Conservation (phyloP, 2,797 vertebrate species). For the Clarias pachynema region DNA sequence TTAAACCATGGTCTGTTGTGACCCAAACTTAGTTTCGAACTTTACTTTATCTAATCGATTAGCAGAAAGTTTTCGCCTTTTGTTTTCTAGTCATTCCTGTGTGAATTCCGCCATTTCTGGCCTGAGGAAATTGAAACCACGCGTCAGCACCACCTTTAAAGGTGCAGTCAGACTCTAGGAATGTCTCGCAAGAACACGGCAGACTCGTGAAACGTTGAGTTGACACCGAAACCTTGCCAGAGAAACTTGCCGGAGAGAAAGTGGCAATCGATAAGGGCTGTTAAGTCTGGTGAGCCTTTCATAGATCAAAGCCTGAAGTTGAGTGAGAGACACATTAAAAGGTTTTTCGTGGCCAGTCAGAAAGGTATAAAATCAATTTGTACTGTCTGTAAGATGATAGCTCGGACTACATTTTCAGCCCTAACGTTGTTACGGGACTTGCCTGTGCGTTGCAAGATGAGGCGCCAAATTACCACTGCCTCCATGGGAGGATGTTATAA, state of each 20-base stretch:
- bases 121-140: constrained; percentile 62
- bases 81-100: not conserved
- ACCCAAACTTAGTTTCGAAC: constrained; percentile 13
- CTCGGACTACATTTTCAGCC: constrained; percentile 65
- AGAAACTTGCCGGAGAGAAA: constrained; percentile 53
- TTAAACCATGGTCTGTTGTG: not conserved
- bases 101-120: constrained; percentile 52
- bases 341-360: constrained; percentile 67
- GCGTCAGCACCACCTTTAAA: constrained; percentile 52
- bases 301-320: constrained; percentile 67
- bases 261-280: constrained; percentile 69
- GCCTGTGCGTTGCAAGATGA: constrained; percentile 54
- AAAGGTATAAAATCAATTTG: constrained; percentile 74
- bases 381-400: constrained; percentile 71
- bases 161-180: constrained; percentile 52
- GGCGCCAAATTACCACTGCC: constrained; percentile 66
- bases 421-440: constrained; percentile 71
- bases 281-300: constrained; percentile 65
- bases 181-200: constrained; percentile 60
- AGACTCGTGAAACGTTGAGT: constrained; percentile 64
- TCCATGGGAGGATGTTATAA: constrained; percentile 75
- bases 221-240: constrained; percentile 62
- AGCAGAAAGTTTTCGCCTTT: constrained; percentile 11
- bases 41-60: constrained; percentile 24
- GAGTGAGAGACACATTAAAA: constrained; percentile 70